Evolutionary conservation across 2,113 vertebrate species (phyloP), one percentile per base, ranked within the genome.

Genomic region (Neofelis nebulosa): DNA sequence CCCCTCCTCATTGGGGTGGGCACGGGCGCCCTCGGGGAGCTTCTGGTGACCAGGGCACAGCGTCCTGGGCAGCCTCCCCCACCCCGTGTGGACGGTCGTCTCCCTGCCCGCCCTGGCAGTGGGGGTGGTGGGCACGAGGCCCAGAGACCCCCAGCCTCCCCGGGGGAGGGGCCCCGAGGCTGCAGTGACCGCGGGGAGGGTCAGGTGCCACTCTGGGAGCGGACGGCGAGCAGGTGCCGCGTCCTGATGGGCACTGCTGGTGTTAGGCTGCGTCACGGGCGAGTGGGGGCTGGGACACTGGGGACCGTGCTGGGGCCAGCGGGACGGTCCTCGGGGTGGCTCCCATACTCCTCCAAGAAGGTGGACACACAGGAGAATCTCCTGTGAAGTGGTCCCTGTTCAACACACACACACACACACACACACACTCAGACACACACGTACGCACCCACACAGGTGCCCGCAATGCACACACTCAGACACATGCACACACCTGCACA

Each of bases 271-370:
- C 0, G 21, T 3, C 15, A 27, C 0, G 25, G 63, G 36, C 25
- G 7, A 48, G 61, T 0, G 0, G 38, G 45, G 78, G 65, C 3
- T 5, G 3, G 68, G 45, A 25, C 11, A 1, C 52, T 6, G n/a
- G 33, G 63, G 66, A 33, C 19, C 21, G 10, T 33, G 33, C 18
- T 0, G 25, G 38, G n/a, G 61, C 29, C 36, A 7, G 33, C 0
- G 16, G 4, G 31, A 1, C 2, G 7, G n/a, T 19, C n/a, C 63
- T 6, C 2, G 0, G 5, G n/a, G 36, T 3, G 19, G 55, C 0
- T 7, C 9, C 15, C 48, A 4, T 4, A 2, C 29, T 25, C 57
- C 29, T 10, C 74, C 89, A 5, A 4, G 76, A 31, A 33, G 33
- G 41, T 57, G 73, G 2, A 27, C n/a, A 9, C 4, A 0, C 0